phyloP scores from a whole-genome alignment of 2,113 vertebrate species.

The Rhipidura dahli region DNA sequence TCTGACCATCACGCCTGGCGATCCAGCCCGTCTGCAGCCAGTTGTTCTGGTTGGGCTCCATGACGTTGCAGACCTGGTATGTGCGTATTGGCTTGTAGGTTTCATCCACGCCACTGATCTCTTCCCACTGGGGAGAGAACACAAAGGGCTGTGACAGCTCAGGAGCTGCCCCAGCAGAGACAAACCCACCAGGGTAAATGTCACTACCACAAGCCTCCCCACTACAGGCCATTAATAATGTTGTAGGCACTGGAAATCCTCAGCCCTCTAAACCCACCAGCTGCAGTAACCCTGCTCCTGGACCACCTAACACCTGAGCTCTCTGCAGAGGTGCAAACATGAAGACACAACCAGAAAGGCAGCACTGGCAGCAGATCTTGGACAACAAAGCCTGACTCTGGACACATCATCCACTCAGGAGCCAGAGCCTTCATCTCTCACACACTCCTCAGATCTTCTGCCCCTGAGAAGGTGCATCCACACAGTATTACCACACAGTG shows the following conservation, averaged over 20 bases:
- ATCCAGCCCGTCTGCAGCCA: constrained; percentile 98
- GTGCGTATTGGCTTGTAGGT: constrained; percentile 92
- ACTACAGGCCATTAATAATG: not conserved
- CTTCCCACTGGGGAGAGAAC: constrained; percentile 86
- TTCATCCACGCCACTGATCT: constrained; percentile 95
- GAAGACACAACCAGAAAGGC: not conserved
- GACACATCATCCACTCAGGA: not conserved
- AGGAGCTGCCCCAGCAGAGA: not conserved
- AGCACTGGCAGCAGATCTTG: not conserved
- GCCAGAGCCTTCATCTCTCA: not conserved
- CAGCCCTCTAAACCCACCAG: not conserved
- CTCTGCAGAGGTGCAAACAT: not conserved
- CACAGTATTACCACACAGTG: not conserved
- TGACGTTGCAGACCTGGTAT: constrained; percentile 96
- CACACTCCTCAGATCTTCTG: accelerated
- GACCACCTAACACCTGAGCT: not conserved
- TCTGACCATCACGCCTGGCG: constrained; percentile 82
- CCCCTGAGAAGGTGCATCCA: not conserved
- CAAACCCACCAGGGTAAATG: not conserved
- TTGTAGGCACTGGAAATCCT: not conserved
- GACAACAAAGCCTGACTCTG: not conserved
- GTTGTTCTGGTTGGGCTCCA: constrained; percentile 97
- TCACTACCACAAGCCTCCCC: not conserved
- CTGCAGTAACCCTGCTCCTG: not conserved
- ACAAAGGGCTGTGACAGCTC: not conserved